Evolutionary conservation across 2,113 vertebrate genomes (phyloP).

Genomic region (Poeciliopsis turrubarensis): DNA sequence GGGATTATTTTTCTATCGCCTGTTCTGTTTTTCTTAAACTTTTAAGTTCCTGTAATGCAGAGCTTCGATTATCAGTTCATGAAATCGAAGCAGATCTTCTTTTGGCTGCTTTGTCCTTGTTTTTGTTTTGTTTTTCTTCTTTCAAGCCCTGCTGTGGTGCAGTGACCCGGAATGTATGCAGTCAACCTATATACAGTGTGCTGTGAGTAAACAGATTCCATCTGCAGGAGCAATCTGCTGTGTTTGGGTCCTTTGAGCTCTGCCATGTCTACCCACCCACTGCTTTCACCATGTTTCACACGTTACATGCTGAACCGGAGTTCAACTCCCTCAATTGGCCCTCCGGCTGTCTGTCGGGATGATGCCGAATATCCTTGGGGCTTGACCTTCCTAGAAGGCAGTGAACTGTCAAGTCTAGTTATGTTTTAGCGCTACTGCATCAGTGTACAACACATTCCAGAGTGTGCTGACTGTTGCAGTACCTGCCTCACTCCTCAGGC

Average conservation of each 20-base stretch:
- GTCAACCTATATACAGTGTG: slow-evolving; percentile 68
- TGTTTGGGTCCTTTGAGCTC: slow-evolving; percentile 47
- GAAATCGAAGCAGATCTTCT: slow-evolving; percentile 13
- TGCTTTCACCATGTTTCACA: slow-evolving; percentile 61
- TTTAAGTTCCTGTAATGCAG: slow-evolving; percentile 2
- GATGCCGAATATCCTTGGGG: slow-evolving; percentile 62
- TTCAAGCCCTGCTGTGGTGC: slow-evolving; percentile 52
- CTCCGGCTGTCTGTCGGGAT: slow-evolving; percentile 43
- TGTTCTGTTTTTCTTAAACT: background rate
- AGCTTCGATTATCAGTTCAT: slow-evolving; percentile 14
- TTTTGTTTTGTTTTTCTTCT: slow-evolving; percentile 40
- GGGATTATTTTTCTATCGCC: background rate
- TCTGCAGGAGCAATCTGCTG: slow-evolving; percentile 60
- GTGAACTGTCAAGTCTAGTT: slow-evolving; percentile 70
- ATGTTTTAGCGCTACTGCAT: slow-evolving; percentile 59
- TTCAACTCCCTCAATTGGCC: slow-evolving; percentile 67
- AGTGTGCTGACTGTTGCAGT: slow-evolving; percentile 65
- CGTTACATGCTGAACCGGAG: slow-evolving; percentile 58
- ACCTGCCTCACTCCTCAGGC: slow-evolving; percentile 53
- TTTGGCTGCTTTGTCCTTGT: slow-evolving; percentile 38
- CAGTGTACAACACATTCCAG: slow-evolving; percentile 51
- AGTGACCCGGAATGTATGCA: slow-evolving; percentile 68
- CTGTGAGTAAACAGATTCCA: slow-evolving; percentile 69
- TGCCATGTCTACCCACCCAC: slow-evolving; percentile 41
- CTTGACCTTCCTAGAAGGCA: slow-evolving; percentile 72